Conservation (phyloP, 2,888 invertebrate genomes). For the Gryllus longicercus region DNA sequence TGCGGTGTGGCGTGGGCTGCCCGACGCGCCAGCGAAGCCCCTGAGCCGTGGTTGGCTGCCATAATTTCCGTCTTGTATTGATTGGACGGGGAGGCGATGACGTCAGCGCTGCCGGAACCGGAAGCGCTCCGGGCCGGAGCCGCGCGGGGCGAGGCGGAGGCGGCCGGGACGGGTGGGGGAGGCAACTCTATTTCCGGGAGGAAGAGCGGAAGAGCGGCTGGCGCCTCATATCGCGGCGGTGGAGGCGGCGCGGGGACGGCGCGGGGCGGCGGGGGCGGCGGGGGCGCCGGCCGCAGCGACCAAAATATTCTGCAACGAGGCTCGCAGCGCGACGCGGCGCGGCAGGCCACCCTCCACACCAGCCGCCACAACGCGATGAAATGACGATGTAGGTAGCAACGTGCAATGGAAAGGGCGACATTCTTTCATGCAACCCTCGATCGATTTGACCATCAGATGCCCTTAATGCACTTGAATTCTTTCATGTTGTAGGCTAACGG, state of each 20-base stretch:
- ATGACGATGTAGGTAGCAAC: no score
- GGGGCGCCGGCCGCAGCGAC: no score
- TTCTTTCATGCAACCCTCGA: no score
- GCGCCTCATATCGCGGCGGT: background rate
- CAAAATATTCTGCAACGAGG: no score
- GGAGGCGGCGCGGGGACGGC: background rate
- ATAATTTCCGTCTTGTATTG: conserved; percentile 36
- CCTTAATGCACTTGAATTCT: no score
- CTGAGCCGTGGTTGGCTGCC: conserved; percentile 53
- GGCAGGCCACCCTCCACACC: no score
- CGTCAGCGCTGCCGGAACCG: conserved; percentile 34
- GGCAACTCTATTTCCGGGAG: conserved; percentile 36
- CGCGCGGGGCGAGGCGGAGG: conserved; percentile 31
- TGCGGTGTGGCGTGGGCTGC: background rate
- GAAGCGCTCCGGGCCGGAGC: conserved; percentile 30
- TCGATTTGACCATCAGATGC: no score
- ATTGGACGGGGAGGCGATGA: conserved; percentile 32
- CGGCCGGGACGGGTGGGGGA: conserved; percentile 31
- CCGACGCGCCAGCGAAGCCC: conserved; percentile 11
- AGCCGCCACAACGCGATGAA: no score
- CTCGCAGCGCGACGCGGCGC: no score
- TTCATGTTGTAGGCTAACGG: no score
- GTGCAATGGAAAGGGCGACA: no score
- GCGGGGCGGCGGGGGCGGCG: no score
- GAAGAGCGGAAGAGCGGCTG: conserved; percentile 32